Conservation (phyloP, 2,113 vertebrate genomes). For the Serinus canaria region DNA sequence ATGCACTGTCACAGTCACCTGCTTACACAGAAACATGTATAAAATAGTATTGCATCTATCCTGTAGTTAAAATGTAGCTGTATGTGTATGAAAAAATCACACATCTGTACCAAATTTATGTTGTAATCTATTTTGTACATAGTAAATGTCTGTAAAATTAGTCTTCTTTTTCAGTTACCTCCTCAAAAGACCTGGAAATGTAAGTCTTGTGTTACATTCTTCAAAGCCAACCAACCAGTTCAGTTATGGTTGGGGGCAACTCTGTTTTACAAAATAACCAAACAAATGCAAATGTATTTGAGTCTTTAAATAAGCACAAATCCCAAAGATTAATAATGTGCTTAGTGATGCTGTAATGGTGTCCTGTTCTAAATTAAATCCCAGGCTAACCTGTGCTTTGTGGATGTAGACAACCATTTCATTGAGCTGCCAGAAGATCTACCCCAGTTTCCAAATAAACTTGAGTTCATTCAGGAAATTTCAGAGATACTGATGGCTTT, state of each 20-base stretch:
- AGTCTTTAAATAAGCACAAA: background rate
- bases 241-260: background rate
- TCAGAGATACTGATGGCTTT: constrained; percentile 93
- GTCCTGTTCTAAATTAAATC: constrained; percentile 41
- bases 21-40: rapidly evolving
- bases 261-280: background rate
- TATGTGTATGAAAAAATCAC: background rate
- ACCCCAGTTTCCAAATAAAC: constrained; percentile 97
- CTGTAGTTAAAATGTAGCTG: background rate
- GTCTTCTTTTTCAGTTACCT: background rate
- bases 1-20: background rate
- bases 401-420: constrained; percentile 98
- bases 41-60: background rate
- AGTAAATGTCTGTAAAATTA: background rate
- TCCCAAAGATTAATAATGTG: background rate
- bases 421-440: constrained; percentile 96
- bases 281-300: background rate
- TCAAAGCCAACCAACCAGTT: background rate
- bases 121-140: background rate
- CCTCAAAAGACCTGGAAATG: background rate
- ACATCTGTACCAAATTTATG: background rate
- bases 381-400: constrained; percentile 97
- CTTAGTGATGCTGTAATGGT: background rate
- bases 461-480: constrained; percentile 97
- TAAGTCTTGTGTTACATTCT: background rate